A percentile compares a stretch with the other conserved stretches of the same genome.
Evolutionary conservation across 2,888 invertebrate genomes (phyloP).

Genomic region (Netelia inedita): DNA sequence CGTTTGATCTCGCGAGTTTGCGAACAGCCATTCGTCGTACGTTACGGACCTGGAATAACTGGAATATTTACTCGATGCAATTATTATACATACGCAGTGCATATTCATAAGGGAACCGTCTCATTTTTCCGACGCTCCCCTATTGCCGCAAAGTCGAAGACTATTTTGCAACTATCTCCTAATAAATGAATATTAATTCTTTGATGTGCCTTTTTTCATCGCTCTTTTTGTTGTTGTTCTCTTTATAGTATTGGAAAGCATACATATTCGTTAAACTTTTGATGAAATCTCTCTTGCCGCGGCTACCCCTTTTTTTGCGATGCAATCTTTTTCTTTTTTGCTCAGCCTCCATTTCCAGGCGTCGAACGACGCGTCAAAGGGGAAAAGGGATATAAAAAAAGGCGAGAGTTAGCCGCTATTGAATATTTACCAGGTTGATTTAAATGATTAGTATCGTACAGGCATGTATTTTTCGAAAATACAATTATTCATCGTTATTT

Average conservation of each 20-base stretch:
- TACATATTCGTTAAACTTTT: conserved; percentile 42
- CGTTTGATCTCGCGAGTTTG: conserved; percentile 10
- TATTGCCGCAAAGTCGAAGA: background rate
- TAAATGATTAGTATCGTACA: background rate
- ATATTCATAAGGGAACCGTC: background rate
- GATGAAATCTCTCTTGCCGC: conserved; percentile 11
- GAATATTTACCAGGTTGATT: background rate
- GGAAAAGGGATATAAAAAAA: background rate
- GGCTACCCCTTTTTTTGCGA: background rate
- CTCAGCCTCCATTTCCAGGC: background rate
- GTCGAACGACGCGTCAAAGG: background rate
- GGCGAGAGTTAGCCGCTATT: background rate
- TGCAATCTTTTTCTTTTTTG: background rate
- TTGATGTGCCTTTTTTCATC: conserved; percentile 18
- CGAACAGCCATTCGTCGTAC: conserved; percentile 1
- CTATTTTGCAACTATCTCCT: conserved; percentile 22
- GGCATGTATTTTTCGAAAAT: background rate
- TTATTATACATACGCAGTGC: conserved; percentile 18
- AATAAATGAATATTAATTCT: conserved; percentile 39
- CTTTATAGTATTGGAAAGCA: conserved; percentile 9
- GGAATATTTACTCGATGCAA: conserved; percentile 2
- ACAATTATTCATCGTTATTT: background rate
- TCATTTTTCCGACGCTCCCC: background rate
- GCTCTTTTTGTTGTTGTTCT: no score
- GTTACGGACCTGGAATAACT: conserved; percentile 11